Conservation (phyloP, 1,140 invertebrate genomes). For the Drosophila mauritiana region DNA sequence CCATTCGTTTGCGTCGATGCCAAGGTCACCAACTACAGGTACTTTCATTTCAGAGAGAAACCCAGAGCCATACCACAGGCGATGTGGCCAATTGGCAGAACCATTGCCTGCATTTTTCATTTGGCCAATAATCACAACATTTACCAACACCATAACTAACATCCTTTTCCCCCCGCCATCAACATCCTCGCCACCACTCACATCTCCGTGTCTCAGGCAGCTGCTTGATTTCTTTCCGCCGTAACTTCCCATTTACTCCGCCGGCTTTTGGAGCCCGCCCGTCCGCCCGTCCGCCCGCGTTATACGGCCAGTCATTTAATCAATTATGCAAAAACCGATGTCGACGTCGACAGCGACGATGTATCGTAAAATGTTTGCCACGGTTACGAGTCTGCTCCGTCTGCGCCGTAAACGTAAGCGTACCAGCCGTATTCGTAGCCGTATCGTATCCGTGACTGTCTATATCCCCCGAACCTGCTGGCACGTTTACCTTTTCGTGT, state of each 20-base stretch:
- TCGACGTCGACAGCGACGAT: slow-evolving; percentile 65
- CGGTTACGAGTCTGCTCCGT: slow-evolving; percentile 30
- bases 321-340: slow-evolving; percentile 81
- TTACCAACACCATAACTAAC: slow-evolving; percentile 72
- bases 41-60: neutral
- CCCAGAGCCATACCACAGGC: slow-evolving; percentile 5
- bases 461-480: slow-evolving; percentile 20
- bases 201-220: neutral
- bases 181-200: neutral
- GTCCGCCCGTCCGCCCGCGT: slow-evolving; percentile 37
- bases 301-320: slow-evolving; percentile 79
- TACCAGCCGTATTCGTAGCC: slow-evolving; percentile 8
- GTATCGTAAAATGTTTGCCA: slow-evolving; percentile 76
- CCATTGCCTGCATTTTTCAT: slow-evolving; percentile 65
- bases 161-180: neutral
- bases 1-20: slow-evolving; percentile 11
- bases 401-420: neutral
- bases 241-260: slow-evolving; percentile 64
- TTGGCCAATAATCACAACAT: slow-evolving; percentile 76
- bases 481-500: slow-evolving; percentile 79
- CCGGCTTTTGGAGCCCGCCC: neutral
- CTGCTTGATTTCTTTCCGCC: slow-evolving; percentile 46
- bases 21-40: slow-evolving; percentile 1
- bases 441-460: slow-evolving; percentile 35
- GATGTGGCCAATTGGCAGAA: slow-evolving; percentile 51